A percentile compares a stretch with the other conserved stretches of the same genome.
Evolutionary conservation across 1,140 invertebrate species (phyloP).

Genomic region (Microplitis mediator): DNA sequence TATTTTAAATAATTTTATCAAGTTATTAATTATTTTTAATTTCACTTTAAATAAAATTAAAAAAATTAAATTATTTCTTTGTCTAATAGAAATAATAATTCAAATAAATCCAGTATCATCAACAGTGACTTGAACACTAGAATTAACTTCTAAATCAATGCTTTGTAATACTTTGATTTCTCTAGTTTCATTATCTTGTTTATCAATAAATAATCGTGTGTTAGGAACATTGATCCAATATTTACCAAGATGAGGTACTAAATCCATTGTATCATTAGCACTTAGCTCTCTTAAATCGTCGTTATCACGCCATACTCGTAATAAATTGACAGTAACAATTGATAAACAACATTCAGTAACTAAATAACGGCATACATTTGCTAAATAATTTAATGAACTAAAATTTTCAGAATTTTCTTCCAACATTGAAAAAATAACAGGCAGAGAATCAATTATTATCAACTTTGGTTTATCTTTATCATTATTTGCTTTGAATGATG

Average conservation of each 20-base stretch:
- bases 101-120: slow-evolving; percentile 39
- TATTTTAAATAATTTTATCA: no score
- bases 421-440: slow-evolving; percentile 59
- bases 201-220: slow-evolving; percentile 51
- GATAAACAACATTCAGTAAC: slow-evolving; percentile 60
- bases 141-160: slow-evolving; percentile 40
- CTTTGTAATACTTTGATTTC: slow-evolving; percentile 55
- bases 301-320: slow-evolving; percentile 65
- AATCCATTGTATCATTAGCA: slow-evolving; percentile 15
- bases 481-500: slow-evolving; percentile 39
- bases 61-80: no score
- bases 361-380: slow-evolving; percentile 64
- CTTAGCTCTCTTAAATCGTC: slow-evolving; percentile 32
- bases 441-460: slow-evolving; percentile 71
- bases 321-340: slow-evolving; percentile 67
- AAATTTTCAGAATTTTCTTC: slow-evolving; percentile 41
- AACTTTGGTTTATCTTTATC: slow-evolving; percentile 54
- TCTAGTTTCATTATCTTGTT: slow-evolving; percentile 38
- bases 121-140: slow-evolving; percentile 35
- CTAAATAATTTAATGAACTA: slow-evolving; percentile 63
- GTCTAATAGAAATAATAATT: not conserved
- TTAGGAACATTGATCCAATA: slow-evolving; percentile 56
- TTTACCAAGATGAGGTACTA: slow-evolving; percentile 54
- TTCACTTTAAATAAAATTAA: no score
- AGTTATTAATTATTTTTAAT: no score